phyloP scores from a whole-genome alignment of 2,797 vertebrate species.

The Anguilla megastoma region DNA sequence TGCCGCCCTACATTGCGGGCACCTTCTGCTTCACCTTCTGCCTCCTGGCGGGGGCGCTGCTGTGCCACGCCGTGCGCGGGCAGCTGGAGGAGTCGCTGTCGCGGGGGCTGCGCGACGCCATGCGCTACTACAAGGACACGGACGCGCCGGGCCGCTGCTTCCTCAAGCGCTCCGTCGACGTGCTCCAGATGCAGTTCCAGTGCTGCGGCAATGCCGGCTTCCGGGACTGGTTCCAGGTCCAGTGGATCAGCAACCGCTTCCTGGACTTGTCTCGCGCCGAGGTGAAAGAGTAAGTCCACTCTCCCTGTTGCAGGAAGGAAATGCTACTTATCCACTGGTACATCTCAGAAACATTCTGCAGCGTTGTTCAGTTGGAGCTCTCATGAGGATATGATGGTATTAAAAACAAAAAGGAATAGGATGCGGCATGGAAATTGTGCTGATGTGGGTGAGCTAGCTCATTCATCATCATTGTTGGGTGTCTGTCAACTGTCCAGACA shows the following conservation, averaged over 20 bases:
- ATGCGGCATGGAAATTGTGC: neutral
- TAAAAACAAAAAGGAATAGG: neutral
- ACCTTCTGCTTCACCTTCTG: constrained; percentile 85
- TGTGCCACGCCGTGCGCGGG: constrained; percentile 78
- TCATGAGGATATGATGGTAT: no score
- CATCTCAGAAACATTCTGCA: no score
- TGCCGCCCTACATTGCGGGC: constrained; percentile 83
- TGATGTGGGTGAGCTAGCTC: neutral
- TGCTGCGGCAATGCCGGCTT: constrained; percentile 85
- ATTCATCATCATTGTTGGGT: neutral
- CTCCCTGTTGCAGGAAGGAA: no score
- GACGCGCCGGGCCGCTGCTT: constrained; percentile 84
- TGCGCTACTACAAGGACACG: constrained; percentile 85
- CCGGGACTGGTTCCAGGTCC: constrained; percentile 86
- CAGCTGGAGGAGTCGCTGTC: constrained; percentile 81
- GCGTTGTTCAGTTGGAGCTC: no score
- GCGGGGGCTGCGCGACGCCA: constrained; percentile 75
- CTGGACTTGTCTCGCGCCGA: constrained; percentile 80
- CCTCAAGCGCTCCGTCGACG: constrained; percentile 81
- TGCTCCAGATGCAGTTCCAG: constrained; percentile 82
- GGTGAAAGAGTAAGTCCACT: constrained; percentile 79
- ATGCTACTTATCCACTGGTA: no score
- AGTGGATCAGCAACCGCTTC: constrained; percentile 85
- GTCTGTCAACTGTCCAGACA: neutral
- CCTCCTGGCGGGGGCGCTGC: constrained; percentile 78